Evolutionary conservation across 2,113 vertebrate species (phyloP), one percentile per base, ranked within the genome.

Genomic region (Arenaria interpres): DNA sequence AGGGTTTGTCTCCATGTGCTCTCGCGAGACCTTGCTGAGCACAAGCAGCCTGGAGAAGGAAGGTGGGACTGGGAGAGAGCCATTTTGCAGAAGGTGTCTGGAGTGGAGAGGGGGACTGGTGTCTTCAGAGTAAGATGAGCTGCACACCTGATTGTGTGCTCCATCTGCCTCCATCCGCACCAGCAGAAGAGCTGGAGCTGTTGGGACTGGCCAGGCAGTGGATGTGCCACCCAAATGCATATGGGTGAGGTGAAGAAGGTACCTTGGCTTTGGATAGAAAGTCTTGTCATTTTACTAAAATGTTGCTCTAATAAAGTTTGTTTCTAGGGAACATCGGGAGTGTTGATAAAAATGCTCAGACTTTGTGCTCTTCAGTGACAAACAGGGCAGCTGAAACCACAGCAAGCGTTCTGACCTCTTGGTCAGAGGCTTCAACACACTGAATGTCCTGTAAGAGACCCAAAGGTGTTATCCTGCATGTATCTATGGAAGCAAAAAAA

Each of bases 131-230:
- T 3, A 4, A 46, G 28, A 18, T 8, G 18, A 76, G 43, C 17
- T 12, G 7, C 56, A 9, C 45, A 56, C 15, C 0, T 0, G 16
- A 12, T 15, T n/a, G 41, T 37, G 27, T 30, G 17, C n/a, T n/a
- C n/a, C n/a, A n/a, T n/a, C n/a, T n/a, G n/a, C 28, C 33, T 69
- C 33, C 12, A 6, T 10, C 75, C 45, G 54, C 14, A 68, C 32
- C 46, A 23, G 43, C 3, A 35, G 54, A 45, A 39, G 43, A 59
- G 30, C 33, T 82, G 37, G 33, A 72, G 45, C 22, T 77, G 32
- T 62, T 3, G 9, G 32, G 45, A 37, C 37, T 30, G 50, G 19
- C 14, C 68, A 67, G n/a, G 45, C 30, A 48, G 48, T 48, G 48
- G 48, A 48, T 48, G 48, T 48, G 48, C 48, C 48, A 22, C 48